These are phyloP conservation scores for Drosophila oshimai DNA, from an alignment of 1,140 invertebrate genomes.

Conservation along the genomic window DNA sequence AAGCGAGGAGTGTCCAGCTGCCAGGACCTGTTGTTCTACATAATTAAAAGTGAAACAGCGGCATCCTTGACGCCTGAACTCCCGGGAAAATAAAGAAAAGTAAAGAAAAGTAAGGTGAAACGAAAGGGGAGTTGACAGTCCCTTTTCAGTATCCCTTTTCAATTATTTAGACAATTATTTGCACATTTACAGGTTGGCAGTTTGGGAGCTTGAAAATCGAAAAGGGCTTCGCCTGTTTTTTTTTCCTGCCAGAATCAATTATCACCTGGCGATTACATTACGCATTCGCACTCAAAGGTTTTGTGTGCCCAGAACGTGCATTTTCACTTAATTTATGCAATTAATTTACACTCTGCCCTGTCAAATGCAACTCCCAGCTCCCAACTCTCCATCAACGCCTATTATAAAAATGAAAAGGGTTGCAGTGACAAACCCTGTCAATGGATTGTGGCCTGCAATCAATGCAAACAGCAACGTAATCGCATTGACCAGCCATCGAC, in stretches of 20 bases:
- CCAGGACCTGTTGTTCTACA: slow-evolving; percentile 57
- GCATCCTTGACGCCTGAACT: slow-evolving; percentile 20
- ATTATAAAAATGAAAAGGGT: slow-evolving; percentile 56
- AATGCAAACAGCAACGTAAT: slow-evolving; percentile 71
- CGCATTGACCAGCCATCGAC: slow-evolving; percentile 59
- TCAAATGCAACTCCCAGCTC: slow-evolving; percentile 12
- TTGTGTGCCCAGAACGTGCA: slow-evolving; percentile 20
- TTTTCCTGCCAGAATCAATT: slow-evolving; percentile 37
- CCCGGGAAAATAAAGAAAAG: neutral
- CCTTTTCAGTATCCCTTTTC: slow-evolving; percentile 58
- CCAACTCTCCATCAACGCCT: slow-evolving; percentile 25
- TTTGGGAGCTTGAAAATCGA: neutral
- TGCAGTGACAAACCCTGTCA: slow-evolving; percentile 58
- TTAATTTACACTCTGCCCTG: slow-evolving; percentile 74
- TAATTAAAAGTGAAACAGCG: slow-evolving; percentile 72
- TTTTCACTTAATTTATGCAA: slow-evolving; percentile 78
- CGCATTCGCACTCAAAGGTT: slow-evolving; percentile 43
- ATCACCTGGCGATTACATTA: slow-evolving; percentile 53
- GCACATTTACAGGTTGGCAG: slow-evolving; percentile 49
- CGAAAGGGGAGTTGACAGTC: neutral
- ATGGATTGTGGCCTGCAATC: slow-evolving; percentile 51
- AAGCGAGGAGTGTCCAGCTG: slow-evolving; percentile 37
- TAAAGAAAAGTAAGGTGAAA: neutral
- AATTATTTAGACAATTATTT: slow-evolving; percentile 81
- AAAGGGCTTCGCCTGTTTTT: neutral